Percentiles rank a stretch among this genome's conserved stretches.
Evolutionary conservation across 2,113 vertebrate species (phyloP).

Genomic region (Agelaius phoeniceus): DNA sequence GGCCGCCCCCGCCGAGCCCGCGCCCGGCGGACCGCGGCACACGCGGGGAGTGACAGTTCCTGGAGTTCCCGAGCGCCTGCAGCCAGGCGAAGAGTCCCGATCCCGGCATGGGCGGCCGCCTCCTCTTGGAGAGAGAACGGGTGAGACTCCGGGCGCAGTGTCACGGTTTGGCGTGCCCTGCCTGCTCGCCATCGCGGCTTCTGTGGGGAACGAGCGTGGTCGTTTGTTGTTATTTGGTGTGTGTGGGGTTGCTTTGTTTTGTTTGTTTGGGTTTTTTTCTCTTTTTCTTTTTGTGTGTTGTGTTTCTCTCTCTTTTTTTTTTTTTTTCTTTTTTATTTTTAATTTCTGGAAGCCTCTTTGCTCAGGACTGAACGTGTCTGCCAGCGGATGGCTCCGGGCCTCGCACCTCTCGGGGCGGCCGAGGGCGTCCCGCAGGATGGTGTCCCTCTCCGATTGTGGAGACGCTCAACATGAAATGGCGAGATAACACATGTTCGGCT

Average conservation of each 20-base stretch:
- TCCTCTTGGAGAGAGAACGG: background rate
- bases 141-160: background rate
- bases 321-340: accelerated
- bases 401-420: background rate
- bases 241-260: background rate
- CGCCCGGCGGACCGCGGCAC: background rate
- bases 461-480: background rate
- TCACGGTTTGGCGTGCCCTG: background rate
- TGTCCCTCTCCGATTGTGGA: background rate
- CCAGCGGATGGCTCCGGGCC: background rate
- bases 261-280: accelerated
- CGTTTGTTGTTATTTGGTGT: background rate
- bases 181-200: background rate
- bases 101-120: background rate
- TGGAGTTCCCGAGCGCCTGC: background rate
- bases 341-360: background rate
- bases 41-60: background rate
- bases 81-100: background rate
- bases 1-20: background rate
- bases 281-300: background rate
- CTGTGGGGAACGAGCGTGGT: background rate
- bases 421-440: background rate
- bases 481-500: background rate
- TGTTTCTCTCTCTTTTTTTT: background rate
- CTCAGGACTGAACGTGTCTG: background rate